phyloP scores from a whole-genome alignment of 2,113 vertebrate genomes.

The Himantopus leucocephalus region DNA sequence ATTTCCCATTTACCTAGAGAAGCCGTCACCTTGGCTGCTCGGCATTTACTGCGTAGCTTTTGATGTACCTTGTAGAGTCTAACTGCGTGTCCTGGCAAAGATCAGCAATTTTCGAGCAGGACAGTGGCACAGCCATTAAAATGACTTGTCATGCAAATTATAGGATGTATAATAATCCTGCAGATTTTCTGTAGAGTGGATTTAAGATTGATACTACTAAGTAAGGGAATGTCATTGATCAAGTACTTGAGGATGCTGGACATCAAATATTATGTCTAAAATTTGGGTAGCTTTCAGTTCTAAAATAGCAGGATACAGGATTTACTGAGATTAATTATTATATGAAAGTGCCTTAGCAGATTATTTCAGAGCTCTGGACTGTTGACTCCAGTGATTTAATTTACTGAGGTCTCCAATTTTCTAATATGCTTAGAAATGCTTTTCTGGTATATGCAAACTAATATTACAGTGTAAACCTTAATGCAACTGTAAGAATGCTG shows the following conservation, averaged over 20 bases:
- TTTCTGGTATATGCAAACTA: constrained; percentile 54
- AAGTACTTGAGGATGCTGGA: background rate
- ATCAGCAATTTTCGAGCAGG: background rate
- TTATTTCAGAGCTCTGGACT: constrained; percentile 52
- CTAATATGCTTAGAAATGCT: constrained; percentile 64
- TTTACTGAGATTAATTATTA: constrained; percentile 60
- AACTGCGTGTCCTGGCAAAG: background rate
- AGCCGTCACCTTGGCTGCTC: background rate
- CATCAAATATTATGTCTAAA: constrained; percentile 12
- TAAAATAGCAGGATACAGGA: constrained; percentile 14
- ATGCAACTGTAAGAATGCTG: constrained; percentile 36
- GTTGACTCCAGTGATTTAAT: constrained; percentile 61
- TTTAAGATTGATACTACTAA: background rate
- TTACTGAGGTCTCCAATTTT: constrained; percentile 38
- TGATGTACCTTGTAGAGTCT: background rate
- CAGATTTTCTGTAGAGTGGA: background rate
- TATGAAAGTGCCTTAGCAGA: constrained; percentile 37
- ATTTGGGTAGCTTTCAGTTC: background rate
- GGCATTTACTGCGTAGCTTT: background rate
- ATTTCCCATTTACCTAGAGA: background rate
- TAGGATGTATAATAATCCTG: background rate
- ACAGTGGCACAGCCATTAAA: background rate
- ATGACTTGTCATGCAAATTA: background rate
- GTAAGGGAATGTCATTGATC: background rate
- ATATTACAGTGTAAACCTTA: background rate